Base-by-base conservation (phyloP, 2,113 vertebrate genomes). In the Polypterus bichir region DNA sequence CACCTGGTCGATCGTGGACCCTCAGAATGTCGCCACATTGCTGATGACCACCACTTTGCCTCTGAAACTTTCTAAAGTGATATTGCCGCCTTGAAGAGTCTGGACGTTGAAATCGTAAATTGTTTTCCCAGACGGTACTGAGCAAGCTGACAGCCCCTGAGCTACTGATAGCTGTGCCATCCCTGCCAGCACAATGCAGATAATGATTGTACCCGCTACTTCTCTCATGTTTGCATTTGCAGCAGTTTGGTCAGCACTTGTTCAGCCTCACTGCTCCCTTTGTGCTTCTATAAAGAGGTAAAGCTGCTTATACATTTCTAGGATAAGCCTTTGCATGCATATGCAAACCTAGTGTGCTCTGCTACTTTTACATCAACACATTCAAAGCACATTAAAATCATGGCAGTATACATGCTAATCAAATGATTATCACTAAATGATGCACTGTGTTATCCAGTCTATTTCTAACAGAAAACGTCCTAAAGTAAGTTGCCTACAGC, bases 1-100 rank as follows among this genome's bases (percentile, higher is more conserved):
- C 78, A 87, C 85, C 86, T 88, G 82, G 63, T 79, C 79, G 67
- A 80, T 73, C 9, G 85, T 86, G 64, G 85, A 81, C 59, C 81
- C 84, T 87, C 86, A 88, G 75, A 88, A 88, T 57, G 80, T 84
- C 51, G 86, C 86, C 67, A 87, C 73, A 3, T 87, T 88, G 62
- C 86, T 75, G 53, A 87, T 67, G 59, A 88, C 81, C 56, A 88
- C 74, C 59, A 86, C 77, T 69, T 81, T 85, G 57, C 81, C 75
- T 54, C 62, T 74, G 70, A 73, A 84, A 58, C 64, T 67, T 61
- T 70, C 48, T 7, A 88, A 76, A 46, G 82, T 74, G 66, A 83
- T 69, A 3, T 2, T 6, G 49, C 76, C 71, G 66, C 82, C 79
- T 51, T 87, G 77, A 69, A 87, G 70, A 10, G 75, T 79, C 62